Conservation (phyloP, 2,888 invertebrate genomes). For the Oscheius onirici region DNA sequence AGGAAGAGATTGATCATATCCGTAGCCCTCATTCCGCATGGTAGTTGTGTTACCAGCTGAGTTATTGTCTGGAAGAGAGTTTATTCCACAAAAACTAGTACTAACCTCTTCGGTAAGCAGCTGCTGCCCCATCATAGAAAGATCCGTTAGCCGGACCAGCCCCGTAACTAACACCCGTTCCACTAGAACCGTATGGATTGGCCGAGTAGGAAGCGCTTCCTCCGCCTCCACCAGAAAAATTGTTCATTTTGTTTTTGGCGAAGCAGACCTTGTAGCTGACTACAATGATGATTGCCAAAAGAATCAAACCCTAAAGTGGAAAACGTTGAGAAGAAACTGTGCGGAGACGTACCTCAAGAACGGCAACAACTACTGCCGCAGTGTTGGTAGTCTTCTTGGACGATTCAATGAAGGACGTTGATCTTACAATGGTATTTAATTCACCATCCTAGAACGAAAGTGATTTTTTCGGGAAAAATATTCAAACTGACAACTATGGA, state of each 20-base stretch:
- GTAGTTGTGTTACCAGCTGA: not conserved
- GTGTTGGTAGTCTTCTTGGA: conserved; percentile 22
- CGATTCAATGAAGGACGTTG: too few relatives aligned
- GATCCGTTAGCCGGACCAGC: conserved; percentile 9
- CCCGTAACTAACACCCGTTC: conserved; percentile 1
- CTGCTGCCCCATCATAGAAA: conserved; percentile 15
- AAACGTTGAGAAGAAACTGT: not conserved
- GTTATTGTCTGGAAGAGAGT: not conserved
- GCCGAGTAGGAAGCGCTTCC: conserved; percentile 3
- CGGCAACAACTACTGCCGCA: conserved; percentile 36
- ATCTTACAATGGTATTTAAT: too few relatives aligned
- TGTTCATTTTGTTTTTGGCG: conserved; percentile 2
- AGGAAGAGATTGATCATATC: conserved; percentile 12
- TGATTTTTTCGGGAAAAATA: too few relatives aligned
- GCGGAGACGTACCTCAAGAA: conserved; percentile 37
- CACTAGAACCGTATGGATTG: conserved; percentile 6
- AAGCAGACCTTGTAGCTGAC: conserved; percentile 18
- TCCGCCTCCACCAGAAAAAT: not conserved
- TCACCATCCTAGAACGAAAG: too few relatives aligned
- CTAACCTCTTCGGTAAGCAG: conserved; percentile 6
- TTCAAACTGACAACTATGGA: too few relatives aligned
- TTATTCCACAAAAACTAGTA: not conserved
- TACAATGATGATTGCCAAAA: conserved; percentile 19
- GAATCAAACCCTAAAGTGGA: conserved; percentile 20
- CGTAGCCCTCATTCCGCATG: conserved; percentile 5